Conservation (phyloP, 2,888 invertebrate genomes). For the Megaustenia siamemsis region DNA sequence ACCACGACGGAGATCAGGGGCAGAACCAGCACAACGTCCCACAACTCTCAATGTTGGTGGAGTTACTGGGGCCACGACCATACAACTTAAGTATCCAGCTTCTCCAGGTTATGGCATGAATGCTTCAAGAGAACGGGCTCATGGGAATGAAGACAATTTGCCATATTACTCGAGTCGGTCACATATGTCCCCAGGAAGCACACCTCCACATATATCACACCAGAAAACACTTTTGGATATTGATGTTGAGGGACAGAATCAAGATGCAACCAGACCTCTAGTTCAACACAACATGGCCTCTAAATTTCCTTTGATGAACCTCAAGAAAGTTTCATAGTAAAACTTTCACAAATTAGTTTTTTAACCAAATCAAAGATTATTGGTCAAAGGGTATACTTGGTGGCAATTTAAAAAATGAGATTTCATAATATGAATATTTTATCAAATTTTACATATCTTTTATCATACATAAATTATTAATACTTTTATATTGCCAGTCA, state of each 20-base stretch:
- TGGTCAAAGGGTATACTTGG: conserved; percentile 16
- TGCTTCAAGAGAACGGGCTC: conserved; percentile 55
- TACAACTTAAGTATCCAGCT: conserved; percentile 58
- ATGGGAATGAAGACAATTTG: conserved; percentile 82
- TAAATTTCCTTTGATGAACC: conserved; percentile 57
- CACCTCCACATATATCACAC: conserved; percentile 76
- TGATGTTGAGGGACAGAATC: conserved; percentile 79
- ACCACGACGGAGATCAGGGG: conserved; percentile 73
- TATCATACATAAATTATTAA: conserved; percentile 6
- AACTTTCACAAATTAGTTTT: background rate
- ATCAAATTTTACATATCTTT: conserved; percentile 27
- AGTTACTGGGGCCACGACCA: conserved; percentile 81
- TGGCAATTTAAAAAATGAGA: conserved; percentile 9
- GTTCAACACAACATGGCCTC: conserved; percentile 58
- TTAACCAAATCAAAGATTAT: background rate
- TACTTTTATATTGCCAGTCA: background rate
- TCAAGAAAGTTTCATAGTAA: conserved; percentile 60
- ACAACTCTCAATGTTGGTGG: conserved; percentile 84
- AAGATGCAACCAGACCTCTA: conserved; percentile 76
- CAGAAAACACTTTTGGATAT: conserved; percentile 78
- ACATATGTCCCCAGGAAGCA: conserved; percentile 83
- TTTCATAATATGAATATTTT: background rate
- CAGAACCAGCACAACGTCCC: conserved; percentile 82
- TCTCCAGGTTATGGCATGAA: conserved; percentile 49
- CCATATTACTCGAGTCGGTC: conserved; percentile 89